Conservation (phyloP, 2,113 vertebrate genomes). For the Clinocottus analis region DNA sequence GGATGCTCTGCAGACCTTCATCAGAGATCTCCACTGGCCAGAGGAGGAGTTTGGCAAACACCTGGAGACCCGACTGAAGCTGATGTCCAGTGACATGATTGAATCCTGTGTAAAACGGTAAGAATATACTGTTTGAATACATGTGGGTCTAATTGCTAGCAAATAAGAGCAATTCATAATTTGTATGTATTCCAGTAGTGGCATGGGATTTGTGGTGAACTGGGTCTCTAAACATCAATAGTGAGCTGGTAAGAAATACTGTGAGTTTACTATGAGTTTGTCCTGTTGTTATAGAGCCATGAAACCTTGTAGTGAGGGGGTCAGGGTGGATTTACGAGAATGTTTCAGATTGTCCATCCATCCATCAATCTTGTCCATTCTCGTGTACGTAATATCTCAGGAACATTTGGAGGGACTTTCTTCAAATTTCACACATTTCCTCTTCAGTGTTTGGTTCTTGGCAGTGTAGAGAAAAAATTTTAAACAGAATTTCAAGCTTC, state of each 20-base stretch:
- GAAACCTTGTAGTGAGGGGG: too few species aligned
- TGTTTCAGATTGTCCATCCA: too few species aligned
- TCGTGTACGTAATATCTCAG: too few species aligned
- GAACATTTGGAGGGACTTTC: too few species aligned
- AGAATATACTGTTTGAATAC: background rate
- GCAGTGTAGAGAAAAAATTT: background rate
- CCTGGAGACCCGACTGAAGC: conserved; percentile 95
- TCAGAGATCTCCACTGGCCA: conserved; percentile 97
- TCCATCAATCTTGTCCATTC: too few species aligned
- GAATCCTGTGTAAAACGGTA: conserved; percentile 98
- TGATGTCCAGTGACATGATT: conserved; percentile 99
- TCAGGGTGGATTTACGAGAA: too few species aligned
- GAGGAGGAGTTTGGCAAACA: conserved; percentile 99
- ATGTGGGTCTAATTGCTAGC: background rate
- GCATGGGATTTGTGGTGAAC: background rate
- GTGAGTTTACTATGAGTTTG: too few species aligned
- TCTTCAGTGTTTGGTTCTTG: too few species aligned
- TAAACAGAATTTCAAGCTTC: background rate
- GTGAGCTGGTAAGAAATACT: background rate
- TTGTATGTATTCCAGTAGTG: background rate
- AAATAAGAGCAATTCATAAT: background rate
- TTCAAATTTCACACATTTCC: too few species aligned
- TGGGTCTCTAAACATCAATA: background rate
- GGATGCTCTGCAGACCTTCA: conserved; percentile 98
- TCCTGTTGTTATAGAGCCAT: too few species aligned